Evolutionary conservation across 2,888 invertebrate genomes (phyloP).

Genomic region (Penaeus monodon): DNA sequence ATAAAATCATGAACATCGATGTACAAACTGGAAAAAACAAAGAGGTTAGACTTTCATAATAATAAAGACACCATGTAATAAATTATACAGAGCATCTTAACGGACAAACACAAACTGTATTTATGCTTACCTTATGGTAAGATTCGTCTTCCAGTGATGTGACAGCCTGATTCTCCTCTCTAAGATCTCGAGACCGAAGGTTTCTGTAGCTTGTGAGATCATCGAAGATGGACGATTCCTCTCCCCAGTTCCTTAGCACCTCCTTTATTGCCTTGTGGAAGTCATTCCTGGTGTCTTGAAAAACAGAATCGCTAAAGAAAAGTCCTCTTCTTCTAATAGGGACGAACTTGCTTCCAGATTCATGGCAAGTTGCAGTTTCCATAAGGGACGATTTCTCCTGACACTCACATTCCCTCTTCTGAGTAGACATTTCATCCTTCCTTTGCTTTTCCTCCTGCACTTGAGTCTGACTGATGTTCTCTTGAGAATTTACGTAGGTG

Average conservation of each 20-base stretch:
- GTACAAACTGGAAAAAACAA: constrained; percentile 30
- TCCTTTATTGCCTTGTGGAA: constrained; percentile 54
- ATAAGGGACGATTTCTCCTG: too few species aligned
- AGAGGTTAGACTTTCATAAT: too few species aligned
- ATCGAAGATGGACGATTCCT: constrained; percentile 22
- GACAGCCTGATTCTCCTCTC: constrained; percentile 53
- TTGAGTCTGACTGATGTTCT: too few species aligned
- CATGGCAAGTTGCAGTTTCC: too few species aligned
- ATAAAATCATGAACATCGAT: constrained; percentile 48
- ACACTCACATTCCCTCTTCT: too few species aligned
- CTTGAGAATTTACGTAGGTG: not conserved
- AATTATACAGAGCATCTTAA: not conserved
- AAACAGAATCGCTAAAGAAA: constrained; percentile 59
- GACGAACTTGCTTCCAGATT: not conserved
- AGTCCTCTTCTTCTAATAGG: constrained; percentile 48
- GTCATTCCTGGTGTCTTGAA: constrained; percentile 53
- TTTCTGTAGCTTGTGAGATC: constrained; percentile 50
- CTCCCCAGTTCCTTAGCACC: constrained; percentile 41
- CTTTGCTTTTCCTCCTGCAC: too few species aligned
- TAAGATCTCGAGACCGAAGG: constrained; percentile 38
- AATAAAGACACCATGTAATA: too few species aligned
- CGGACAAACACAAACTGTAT: not conserved
- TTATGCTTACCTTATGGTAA: constrained; percentile 47
- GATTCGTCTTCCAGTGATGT: constrained; percentile 42
- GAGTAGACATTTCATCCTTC: too few species aligned